These are phyloP conservation scores for Hydropotes inermis DNA, from an alignment of 2,113 vertebrate species.

Conservation along the genomic window DNA sequence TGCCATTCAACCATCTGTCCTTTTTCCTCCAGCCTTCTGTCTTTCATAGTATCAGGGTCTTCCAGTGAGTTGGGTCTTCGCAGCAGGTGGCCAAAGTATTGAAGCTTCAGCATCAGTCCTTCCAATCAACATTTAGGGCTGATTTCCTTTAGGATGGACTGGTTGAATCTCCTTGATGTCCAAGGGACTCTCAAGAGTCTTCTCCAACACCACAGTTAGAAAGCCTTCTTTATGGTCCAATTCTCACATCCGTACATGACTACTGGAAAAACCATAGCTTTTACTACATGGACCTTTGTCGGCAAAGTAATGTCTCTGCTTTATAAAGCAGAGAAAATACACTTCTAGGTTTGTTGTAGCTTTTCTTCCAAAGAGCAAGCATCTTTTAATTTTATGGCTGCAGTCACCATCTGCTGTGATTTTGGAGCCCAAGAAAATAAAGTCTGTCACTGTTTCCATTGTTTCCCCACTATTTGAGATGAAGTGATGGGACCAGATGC, in stretches of 20 bases:
- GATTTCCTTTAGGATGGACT: neutral
- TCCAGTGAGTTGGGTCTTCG: neutral
- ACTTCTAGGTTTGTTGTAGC: neutral
- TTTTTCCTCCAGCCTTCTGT: neutral
- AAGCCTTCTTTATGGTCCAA: neutral
- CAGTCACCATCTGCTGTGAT: neutral
- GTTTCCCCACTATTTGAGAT: neutral
- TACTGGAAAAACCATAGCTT: neutral
- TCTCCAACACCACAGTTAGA: neutral
- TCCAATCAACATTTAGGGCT: neutral
- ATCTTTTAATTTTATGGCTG: neutral
- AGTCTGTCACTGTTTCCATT: neutral
- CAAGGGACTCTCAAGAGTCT: neutral
- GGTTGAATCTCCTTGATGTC: neutral
- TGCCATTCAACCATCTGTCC: neutral
- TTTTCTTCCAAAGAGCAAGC: neutral
- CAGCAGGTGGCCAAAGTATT: neutral
- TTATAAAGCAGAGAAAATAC: neutral
- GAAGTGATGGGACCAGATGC: neutral
- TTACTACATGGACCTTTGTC: neutral
- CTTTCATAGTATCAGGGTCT: neutral
- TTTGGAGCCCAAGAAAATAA: neutral
- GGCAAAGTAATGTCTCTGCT: neutral
- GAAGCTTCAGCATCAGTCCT: neutral
- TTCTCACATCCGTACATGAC: neutral